Conservation (phyloP, 2,113 vertebrate species). For the Equus przewalskii region DNA sequence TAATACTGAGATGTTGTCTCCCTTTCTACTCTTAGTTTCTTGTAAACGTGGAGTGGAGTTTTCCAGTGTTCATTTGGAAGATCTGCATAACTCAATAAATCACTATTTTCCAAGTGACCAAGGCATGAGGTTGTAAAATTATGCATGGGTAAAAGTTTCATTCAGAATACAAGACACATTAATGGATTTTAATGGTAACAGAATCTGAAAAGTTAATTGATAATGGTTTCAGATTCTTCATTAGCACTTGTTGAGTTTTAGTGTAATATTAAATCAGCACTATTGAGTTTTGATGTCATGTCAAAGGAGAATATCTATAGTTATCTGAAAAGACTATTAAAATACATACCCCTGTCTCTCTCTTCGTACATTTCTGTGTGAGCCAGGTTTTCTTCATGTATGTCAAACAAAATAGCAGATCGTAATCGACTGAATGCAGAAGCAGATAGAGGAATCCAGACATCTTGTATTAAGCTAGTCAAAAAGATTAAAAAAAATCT, state of each 20-base stretch:
- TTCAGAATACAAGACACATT: background rate
- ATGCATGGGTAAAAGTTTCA: background rate
- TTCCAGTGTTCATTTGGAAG: slow-evolving; percentile 1
- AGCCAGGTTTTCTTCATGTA: slow-evolving; percentile 12
- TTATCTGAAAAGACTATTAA: slow-evolving; percentile 45
- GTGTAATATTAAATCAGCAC: slow-evolving; percentile 35
- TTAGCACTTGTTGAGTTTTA: slow-evolving; percentile 41
- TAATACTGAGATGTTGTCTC: background rate
- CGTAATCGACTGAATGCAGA: background rate
- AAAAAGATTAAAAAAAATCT: background rate
- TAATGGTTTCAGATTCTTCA: background rate
- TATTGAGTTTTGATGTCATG: slow-evolving; percentile 19
- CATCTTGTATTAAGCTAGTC: background rate
- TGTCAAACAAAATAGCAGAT: slow-evolving; percentile 37
- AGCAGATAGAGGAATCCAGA: background rate
- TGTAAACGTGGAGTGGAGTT: background rate
- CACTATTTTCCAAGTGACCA: background rate
- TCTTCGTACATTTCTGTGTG: background rate
- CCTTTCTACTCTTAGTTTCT: background rate
- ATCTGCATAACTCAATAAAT: slow-evolving; percentile 12
- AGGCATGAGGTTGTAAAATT: slow-evolving; percentile 14
- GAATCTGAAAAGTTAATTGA: slow-evolving; percentile 31
- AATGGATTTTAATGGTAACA: slow-evolving; percentile 10
- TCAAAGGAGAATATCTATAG: slow-evolving; percentile 30
- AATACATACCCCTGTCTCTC: background rate